These are phyloP conservation scores for Antedon mediterranea DNA, from an alignment of 53 echinoderm and acorn worm genomes.

Conservation along the genomic window DNA sequence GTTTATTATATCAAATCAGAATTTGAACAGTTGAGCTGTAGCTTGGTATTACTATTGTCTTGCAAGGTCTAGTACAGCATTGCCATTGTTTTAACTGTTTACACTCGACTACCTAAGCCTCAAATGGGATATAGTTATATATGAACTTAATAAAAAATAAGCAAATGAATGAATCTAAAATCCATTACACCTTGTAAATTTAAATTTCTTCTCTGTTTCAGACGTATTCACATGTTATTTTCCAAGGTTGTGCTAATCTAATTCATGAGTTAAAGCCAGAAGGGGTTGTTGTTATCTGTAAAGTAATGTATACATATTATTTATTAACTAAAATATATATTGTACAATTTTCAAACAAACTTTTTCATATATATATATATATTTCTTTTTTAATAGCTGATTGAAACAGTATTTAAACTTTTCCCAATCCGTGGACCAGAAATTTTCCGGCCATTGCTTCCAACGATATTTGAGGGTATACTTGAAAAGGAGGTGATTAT, in stretches of 20 bases:
- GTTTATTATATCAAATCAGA: neutral
- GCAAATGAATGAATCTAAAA: no score
- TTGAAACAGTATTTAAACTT: conserved; percentile 75
- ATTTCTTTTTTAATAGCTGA: conserved; percentile 34
- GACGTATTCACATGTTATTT: conserved; percentile 52
- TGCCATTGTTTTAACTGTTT: no score
- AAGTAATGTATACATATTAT: conserved; percentile 23
- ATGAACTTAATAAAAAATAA: no score
- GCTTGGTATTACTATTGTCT: no score
- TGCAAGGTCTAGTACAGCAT: no score
- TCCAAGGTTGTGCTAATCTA: conserved; percentile 42
- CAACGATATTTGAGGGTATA: conserved; percentile 51
- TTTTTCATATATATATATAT: no score
- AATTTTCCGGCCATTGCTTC: conserved; percentile 66
- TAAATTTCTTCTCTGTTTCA: conserved; percentile 6
- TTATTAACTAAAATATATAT: no score
- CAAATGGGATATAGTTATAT: no score
- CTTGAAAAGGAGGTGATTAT: conserved; percentile 53
- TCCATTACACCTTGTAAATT: neutral
- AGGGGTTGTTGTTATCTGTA: conserved; percentile 61
- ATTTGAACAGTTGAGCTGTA: neutral
- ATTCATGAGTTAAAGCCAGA: conserved; percentile 64
- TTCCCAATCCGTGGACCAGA: conserved; percentile 78
- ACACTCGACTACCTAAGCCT: no score
- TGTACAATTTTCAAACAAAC: no score